A percentile compares a stretch with the other conserved stretches of the same genome.
Conservation (phyloP, 2,113 vertebrate species). For the Cheirogaleus medius region DNA sequence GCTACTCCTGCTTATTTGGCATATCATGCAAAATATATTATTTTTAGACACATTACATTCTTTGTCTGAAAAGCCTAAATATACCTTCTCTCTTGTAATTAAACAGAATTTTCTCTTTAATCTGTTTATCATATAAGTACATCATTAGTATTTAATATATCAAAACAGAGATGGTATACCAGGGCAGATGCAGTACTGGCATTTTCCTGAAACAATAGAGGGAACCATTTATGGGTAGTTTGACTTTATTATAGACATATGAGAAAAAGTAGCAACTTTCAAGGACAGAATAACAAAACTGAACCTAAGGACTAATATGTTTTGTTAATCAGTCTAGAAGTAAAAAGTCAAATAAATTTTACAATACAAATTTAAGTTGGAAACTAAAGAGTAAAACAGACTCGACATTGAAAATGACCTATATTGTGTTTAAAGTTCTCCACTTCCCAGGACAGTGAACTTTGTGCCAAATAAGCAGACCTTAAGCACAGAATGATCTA, state of each 20-base stretch:
- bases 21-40: constrained; percentile 65
- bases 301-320: not conserved
- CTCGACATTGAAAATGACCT: constrained; percentile 70
- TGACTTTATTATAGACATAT: not conserved
- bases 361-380: not conserved
- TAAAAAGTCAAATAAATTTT: constrained; percentile 6
- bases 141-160: constrained; percentile 65
- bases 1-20: constrained; percentile 62
- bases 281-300: not conserved
- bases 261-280: not conserved
- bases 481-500: constrained; percentile 65
- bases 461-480: constrained; percentile 62
- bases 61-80: constrained; percentile 51
- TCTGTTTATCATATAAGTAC: constrained; percentile 31
- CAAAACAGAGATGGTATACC: not conserved
- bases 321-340: not conserved
- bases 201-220: fast-evolving
- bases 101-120: constrained; percentile 67
- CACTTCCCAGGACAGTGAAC: constrained; percentile 57
- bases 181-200: not conserved
- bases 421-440: constrained; percentile 64
- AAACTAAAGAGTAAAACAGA: constrained; percentile 44
- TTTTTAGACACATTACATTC: constrained; percentile 48
- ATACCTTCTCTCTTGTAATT: constrained; percentile 73
- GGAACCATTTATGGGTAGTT: not conserved